A percentile compares a stretch with the other conserved stretches of the same genome.
Conservation (phyloP, 1,140 invertebrate genomes). For the Diorhabda sublineata region DNA sequence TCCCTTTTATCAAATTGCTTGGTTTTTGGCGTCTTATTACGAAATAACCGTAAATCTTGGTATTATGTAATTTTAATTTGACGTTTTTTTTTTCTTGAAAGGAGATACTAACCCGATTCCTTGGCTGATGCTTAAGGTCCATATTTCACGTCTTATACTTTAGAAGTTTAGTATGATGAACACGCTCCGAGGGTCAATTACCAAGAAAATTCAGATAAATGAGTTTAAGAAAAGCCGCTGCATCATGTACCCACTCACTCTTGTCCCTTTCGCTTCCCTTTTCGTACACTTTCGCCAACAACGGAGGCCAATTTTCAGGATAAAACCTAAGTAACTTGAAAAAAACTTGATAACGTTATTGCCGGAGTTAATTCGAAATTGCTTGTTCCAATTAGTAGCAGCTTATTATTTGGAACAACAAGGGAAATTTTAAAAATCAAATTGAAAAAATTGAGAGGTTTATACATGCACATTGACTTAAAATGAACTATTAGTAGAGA, state of each 20-base stretch:
- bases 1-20: no score
- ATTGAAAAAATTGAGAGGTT: no score
- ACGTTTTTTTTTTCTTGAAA: not conserved
- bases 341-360: not conserved
- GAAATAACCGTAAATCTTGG: not conserved
- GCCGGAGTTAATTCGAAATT: no score
- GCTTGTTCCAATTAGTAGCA: no score
- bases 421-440: no score
- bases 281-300: not conserved
- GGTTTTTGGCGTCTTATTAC: no score
- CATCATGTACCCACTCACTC: not conserved
- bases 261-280: not conserved
- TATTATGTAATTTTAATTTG: slow-evolving; percentile 3
- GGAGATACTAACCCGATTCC: not conserved
- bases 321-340: not conserved
- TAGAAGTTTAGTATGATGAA: slow-evolving; percentile 15
- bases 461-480: no score
- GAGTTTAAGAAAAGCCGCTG: slow-evolving; percentile 5
- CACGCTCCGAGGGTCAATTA: slow-evolving; percentile 15
- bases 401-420: no score
- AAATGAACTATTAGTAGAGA: no score
- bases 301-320: slow-evolving; percentile 6
- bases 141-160: slow-evolving; percentile 9
- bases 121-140: not conserved
- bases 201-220: slow-evolving; percentile 20